Evolutionary conservation across 2,888 invertebrate species (phyloP).

Genomic region (Lomographa bimaculata): DNA sequence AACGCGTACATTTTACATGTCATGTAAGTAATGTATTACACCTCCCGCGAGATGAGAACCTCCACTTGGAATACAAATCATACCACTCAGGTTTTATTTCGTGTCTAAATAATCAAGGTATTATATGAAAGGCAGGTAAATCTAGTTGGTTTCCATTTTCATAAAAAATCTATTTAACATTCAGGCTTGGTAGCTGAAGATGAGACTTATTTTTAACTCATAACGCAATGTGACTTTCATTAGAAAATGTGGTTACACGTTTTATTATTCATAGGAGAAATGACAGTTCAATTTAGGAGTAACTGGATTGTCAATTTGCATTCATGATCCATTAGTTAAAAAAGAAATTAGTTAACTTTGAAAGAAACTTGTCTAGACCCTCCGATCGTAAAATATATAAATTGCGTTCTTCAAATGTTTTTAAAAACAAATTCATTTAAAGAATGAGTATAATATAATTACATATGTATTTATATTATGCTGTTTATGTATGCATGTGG

Average conservation of each 20-base stretch:
- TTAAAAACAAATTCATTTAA: too few relatives aligned
- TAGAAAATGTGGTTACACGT: background rate
- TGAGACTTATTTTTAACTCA: constrained; percentile 5
- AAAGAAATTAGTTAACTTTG: too few relatives aligned
- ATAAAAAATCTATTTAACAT: constrained; percentile 5
- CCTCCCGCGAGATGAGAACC: background rate
- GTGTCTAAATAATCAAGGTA: constrained; percentile 11
- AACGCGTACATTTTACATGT: constrained; percentile 8
- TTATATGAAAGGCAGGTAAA: constrained; percentile 7
- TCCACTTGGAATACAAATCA: constrained; percentile 14
- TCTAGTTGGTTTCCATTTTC: constrained; percentile 9
- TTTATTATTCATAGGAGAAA: constrained; percentile 12
- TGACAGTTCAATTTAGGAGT: constrained; percentile 1
- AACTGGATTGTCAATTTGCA: constrained; percentile 3
- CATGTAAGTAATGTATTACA: constrained; percentile 11
- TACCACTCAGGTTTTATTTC: constrained; percentile 1
- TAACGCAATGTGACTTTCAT: constrained; percentile 1
- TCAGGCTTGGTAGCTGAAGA: background rate
- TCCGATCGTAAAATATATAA: too few relatives aligned
- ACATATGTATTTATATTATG: too few relatives aligned
- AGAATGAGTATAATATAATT: too few relatives aligned
- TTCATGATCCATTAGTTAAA: background rate
- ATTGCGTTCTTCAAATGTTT: too few relatives aligned
- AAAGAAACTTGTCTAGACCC: too few relatives aligned
- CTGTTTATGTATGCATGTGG: too few relatives aligned